Evolutionary conservation across 2,888 invertebrate species (phyloP).

Genomic region (Seira sanloemensis): DNA sequence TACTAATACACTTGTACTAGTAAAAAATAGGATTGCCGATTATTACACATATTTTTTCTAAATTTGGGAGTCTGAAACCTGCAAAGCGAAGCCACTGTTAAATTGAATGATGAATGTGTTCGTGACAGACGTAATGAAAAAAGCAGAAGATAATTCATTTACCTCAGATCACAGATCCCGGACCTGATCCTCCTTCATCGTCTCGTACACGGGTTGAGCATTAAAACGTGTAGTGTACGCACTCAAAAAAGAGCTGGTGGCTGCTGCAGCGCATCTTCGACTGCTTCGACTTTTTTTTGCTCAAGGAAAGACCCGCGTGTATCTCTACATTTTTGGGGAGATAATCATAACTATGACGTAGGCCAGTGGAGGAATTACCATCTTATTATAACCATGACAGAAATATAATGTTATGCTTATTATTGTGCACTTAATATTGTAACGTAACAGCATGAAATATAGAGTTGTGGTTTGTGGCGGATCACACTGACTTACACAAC

Average conservation of each 20-base stretch:
- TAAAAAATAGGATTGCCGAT: no score
- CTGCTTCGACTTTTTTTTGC: not conserved
- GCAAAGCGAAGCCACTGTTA: not conserved
- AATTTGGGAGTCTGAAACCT: no score
- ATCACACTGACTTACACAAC: no score
- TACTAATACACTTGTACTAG: no score
- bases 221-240: no score
- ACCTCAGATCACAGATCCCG: not conserved
- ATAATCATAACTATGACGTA: not conserved
- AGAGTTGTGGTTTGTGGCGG: no score
- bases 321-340: not conserved
- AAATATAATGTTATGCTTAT: conserved; percentile 21
- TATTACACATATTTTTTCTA: no score
- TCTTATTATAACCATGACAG: not conserved
- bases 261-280: not conserved
- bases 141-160: not conserved
- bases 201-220: not conserved
- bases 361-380: not conserved
- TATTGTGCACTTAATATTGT: no score
- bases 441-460: no score
- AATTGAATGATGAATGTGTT: not conserved
- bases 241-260: not conserved
- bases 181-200: conserved; percentile 10
- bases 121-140: not conserved
- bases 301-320: not conserved